Evolutionary conservation across 1,140 invertebrate species (phyloP), one percentile per base, ranked within the genome.

Genomic region (Camponotus pennsylvanicus): DNA sequence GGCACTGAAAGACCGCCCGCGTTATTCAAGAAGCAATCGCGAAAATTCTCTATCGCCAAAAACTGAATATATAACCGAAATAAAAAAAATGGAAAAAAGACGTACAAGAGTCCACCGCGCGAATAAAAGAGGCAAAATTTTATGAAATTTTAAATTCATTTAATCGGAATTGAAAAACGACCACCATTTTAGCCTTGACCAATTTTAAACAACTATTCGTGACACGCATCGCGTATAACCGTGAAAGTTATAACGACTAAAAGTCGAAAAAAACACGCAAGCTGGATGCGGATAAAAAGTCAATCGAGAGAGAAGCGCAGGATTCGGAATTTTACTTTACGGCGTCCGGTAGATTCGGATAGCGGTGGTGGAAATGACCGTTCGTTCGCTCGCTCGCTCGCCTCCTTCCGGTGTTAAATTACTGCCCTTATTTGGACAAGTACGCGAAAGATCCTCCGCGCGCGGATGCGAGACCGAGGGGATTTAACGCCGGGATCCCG

Each of bases 401-500:
- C 69, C 37, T 70, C 13, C 32, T 73, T 55, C 40, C 79, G 69
- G 69, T 70, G 55, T 83, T 83, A 83, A 83, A 83, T 83, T 83
- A 83, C 79, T 59, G 69, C 69, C 55, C 69, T 61, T 83, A 83
- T 83, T 75, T 83, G 69, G 79, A 83, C 79, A 83, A 83, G 79
- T 83, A 83, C 79, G 49, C 49, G 79, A 83, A 83, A 83, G 69
- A 83, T 83, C 79, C 27, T 73, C 79, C 79, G 79, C 79, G 67
- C 79, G 79, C 79, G 79, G 79, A 82, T 73, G 79, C 69, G 77
- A 80, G 79, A 73, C 79, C 69, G 79, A 63, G 57, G 64, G 79
- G 79, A 83, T 83, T 83, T 83, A 83, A 83, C 79, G 79, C 40
- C 69, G 57, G 79, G 57, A 83, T 83, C 69, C 79, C 79, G 79